phyloP scores from a whole-genome alignment of 2,797 vertebrate genomes.

The Spinus olivaceus region DNA sequence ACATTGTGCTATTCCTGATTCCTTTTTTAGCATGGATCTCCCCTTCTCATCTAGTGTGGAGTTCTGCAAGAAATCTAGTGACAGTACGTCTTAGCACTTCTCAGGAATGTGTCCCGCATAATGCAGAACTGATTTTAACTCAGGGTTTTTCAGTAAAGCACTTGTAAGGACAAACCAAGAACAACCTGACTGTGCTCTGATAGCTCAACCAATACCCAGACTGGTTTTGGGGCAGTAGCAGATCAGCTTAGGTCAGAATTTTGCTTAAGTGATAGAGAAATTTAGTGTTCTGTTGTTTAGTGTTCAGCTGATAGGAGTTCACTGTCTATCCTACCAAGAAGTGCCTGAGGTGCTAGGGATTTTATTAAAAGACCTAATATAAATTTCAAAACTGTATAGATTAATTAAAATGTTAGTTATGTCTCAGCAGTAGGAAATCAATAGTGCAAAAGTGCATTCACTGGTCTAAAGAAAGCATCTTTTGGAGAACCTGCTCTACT shows the following conservation, averaged over 20 bases:
- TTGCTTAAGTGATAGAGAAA: background rate
- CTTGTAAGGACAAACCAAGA: conserved; percentile 14
- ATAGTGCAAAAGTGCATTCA: conserved; percentile 52
- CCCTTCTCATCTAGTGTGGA: conserved; percentile 17
- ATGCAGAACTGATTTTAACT: conserved; percentile 25
- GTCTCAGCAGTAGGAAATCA: conserved; percentile 53
- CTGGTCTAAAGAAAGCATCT: background rate
- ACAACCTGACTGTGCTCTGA: background rate
- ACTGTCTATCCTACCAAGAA: conserved; percentile 3
- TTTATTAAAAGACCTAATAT: conserved; percentile 63
- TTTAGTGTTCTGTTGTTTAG: background rate
- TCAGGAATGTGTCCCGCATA: background rate
- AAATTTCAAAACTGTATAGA: conserved; percentile 67
- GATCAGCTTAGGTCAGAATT: background rate
- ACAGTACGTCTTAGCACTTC: conserved; percentile 39
- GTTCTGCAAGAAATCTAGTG: conserved; percentile 39
- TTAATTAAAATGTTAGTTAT: conserved; percentile 57
- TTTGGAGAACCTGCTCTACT: background rate
- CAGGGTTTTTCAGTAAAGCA: background rate
- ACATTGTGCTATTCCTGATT: conserved; percentile 2
- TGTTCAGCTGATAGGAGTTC: background rate
- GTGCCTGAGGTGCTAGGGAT: conserved; percentile 18
- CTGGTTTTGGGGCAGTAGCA: background rate
- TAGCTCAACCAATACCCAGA: background rate
- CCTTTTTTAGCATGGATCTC: conserved; percentile 40